These are phyloP conservation scores for Platichthys flesus DNA, from an alignment of 2,113 vertebrate genomes.

Conservation along the genomic window DNA sequence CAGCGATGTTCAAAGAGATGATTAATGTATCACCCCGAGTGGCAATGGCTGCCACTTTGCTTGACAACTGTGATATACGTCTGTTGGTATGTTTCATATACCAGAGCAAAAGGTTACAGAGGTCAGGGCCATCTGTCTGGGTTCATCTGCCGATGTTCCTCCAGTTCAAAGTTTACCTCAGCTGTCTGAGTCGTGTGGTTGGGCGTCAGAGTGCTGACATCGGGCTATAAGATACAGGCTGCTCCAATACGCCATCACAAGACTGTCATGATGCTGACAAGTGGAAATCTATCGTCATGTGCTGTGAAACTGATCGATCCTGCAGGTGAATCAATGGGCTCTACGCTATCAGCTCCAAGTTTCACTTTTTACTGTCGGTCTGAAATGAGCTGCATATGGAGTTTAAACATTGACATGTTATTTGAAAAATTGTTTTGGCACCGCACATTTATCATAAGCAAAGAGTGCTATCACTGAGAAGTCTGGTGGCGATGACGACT, in stretches of 20 bases:
- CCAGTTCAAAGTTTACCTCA: conserved; percentile 30
- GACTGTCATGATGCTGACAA: neutral
- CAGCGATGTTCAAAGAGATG: too few species aligned
- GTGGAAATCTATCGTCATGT: conserved; percentile 14
- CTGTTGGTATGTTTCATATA: conserved; percentile 34
- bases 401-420: neutral
- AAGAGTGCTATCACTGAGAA: neutral
- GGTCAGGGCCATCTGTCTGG: conserved; percentile 63
- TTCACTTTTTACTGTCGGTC: neutral
- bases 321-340: neutral
- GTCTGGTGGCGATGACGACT: neutral
- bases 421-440: neutral
- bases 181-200: conserved; percentile 27
- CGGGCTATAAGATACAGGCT: conserved; percentile 24
- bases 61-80: conserved; percentile 12
- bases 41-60: conserved; percentile 7
- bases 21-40: too few species aligned
- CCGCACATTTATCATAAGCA: conserved; percentile 10
- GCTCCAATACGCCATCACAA: conserved; percentile 25
- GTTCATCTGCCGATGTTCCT: conserved; percentile 46
- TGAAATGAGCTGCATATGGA: neutral
- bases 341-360: neutral
- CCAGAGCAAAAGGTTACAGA: conserved; percentile 62
- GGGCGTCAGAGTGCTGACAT: conserved; percentile 37
- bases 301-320: conserved; percentile 5